Evolutionary conservation across 2,888 invertebrate genomes (phyloP).

Genomic region (Eumacrocentrus americanus): DNA sequence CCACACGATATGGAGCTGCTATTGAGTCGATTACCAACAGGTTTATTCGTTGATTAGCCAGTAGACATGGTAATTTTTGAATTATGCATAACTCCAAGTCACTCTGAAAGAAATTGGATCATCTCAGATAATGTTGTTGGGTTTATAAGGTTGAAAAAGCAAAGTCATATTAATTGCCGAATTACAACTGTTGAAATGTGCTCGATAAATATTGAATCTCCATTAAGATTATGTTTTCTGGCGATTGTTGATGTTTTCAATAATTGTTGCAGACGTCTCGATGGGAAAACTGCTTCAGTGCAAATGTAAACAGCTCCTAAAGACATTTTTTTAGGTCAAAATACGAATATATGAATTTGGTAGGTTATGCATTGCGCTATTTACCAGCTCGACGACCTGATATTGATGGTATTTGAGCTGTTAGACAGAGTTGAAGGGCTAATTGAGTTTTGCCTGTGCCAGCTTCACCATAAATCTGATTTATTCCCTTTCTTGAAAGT

Average conservation of each 20-base stretch:
- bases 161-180: no score
- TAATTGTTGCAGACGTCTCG: conserved; percentile 69
- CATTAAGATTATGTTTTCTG: conserved; percentile 52
- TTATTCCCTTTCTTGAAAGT: conserved; percentile 71
- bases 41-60: conserved; percentile 65
- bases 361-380: neutral
- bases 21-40: conserved; percentile 77
- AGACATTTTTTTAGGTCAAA: neutral
- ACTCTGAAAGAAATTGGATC: conserved; percentile 62
- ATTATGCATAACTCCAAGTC: conserved; percentile 65
- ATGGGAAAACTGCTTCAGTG: conserved; percentile 81
- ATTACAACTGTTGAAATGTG: conserved; percentile 65
- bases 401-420: conserved; percentile 67
- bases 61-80: conserved; percentile 64
- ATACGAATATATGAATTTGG: conserved; percentile 4
- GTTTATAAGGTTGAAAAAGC: conserved; percentile 9
- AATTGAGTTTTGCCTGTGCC: conserved; percentile 84
- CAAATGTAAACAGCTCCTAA: conserved; percentile 73
- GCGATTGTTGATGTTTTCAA: conserved; percentile 55
- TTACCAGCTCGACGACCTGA: conserved; percentile 66
- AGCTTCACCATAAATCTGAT: conserved; percentile 82
- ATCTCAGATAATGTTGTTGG: no score
- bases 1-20: conserved; percentile 71
- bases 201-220: conserved; percentile 71
- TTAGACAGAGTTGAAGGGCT: conserved; percentile 73